These are phyloP conservation scores for Euura lappo DNA, from an alignment of 1,140 invertebrate species.

Conservation along the genomic window DNA sequence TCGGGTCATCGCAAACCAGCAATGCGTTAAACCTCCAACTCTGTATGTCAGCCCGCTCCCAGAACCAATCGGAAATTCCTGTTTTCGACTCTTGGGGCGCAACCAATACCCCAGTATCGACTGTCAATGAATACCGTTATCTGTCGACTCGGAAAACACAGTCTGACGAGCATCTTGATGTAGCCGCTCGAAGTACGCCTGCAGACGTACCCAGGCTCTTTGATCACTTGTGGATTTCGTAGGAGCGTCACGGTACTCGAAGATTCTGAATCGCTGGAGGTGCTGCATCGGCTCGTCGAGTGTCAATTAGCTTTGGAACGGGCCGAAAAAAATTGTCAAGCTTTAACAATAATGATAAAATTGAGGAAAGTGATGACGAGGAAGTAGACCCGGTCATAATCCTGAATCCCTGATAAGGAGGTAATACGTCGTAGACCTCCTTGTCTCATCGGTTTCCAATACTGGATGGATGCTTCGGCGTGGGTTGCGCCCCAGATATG, in stretches of 20 bases:
- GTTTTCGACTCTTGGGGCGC: constrained; percentile 42
- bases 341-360: neutral
- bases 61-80: constrained; percentile 56
- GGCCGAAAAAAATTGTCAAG: no score
- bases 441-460: constrained; percentile 42
- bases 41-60: constrained; percentile 45
- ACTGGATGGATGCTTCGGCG: constrained; percentile 24
- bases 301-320: no score
- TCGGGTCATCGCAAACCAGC: neutral
- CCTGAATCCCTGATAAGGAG: constrained; percentile 45
- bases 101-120: constrained; percentile 31
- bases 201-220: no score
- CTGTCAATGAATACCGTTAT: constrained; percentile 21
- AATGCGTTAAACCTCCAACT: constrained; percentile 39
- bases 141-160: neutral
- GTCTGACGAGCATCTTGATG: no score
- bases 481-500: constrained; percentile 7
- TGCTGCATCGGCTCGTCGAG: no score
- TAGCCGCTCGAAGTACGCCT: no score
- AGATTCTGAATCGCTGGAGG: no score
- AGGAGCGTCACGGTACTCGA: no score
- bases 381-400: constrained; percentile 25
- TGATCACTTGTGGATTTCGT: no score
- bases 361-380: neutral
- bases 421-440: constrained; percentile 43